A percentile compares a stretch with the other conserved stretches of the same genome.
Evolutionary conservation across 2,113 vertebrate species (phyloP).

Genomic region (Romanogobio albipinnatus): DNA sequence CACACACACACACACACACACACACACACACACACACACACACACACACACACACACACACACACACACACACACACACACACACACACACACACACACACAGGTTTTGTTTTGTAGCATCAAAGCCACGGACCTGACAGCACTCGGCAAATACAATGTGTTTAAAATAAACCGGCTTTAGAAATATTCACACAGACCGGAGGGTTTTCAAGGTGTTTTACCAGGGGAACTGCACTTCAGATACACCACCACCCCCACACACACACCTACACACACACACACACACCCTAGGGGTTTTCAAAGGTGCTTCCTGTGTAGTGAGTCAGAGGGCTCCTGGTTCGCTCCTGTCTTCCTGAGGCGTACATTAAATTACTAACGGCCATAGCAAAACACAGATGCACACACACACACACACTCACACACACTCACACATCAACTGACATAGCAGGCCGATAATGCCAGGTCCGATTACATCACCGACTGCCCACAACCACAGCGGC

Average conservation of each 20-base stretch:
- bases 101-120: constrained; percentile 12
- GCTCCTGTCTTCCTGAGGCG: constrained; percentile 72
- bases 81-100: constrained; percentile 28
- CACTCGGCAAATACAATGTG: constrained; percentile 27
- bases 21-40: constrained; percentile 30
- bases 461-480: constrained; percentile 82
- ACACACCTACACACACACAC: constrained; percentile 17
- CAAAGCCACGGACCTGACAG: constrained; percentile 27
- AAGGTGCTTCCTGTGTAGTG: constrained; percentile 59
- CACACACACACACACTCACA: constrained; percentile 46
- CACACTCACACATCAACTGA: constrained; percentile 53
- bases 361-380: constrained; percentile 81
- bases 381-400: constrained; percentile 51
- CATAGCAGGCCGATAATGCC: constrained; percentile 72
- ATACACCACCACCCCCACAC: constrained; percentile 32
- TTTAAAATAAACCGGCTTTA: constrained; percentile 41
- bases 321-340: constrained; percentile 52
- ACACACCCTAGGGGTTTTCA: constrained; percentile 39
- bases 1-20: constrained; percentile 20
- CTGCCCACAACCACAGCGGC: constrained; percentile 65
- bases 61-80: constrained; percentile 30
- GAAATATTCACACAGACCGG: constrained; percentile 28
- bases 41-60: constrained; percentile 35
- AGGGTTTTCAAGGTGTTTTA: constrained; percentile 45
- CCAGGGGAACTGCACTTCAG: constrained; percentile 32